Base-by-base conservation (phyloP, 2,797 vertebrate species). In the Ptychadena robeensis region DNA sequence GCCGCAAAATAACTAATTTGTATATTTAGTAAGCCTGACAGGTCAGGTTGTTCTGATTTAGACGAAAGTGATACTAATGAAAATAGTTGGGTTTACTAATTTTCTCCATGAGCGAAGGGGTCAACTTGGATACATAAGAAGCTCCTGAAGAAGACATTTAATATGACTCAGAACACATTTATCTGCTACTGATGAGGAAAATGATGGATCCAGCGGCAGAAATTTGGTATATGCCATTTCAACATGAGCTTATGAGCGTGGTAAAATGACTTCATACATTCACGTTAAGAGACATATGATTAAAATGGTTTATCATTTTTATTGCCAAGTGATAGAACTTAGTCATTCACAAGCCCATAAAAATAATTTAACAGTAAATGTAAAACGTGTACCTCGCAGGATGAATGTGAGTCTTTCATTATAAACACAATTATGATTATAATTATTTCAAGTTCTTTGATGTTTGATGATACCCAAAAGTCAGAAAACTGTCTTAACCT, bases 71-170 rank as follows among this genome's bases (percentile, higher is more conserved):
- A 85, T 80, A 79, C 66, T 80, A 85, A 85, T 85, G 77, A 75
- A 85, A 85, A 80, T 70, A 85, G 78, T 80, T 85, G 66, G 82
- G 82, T 75, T 85, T 85, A 85, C 82, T 85, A 80, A 85, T 85
- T 85, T 85, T 85, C 72, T 85, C 77, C 82, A 68, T 80, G 53
- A 85, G 77, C n/a, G 32, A 85, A 75, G 38, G 72, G 82, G 82
- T 85, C 78, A 85, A 74, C 78, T 53, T 31, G 80, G 73, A 76
- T 75, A 34, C 57, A 76, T 61, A 68, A 34, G 72, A 85, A 69
- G 82, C 77, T 80, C 72, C 77, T 40, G 78, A 85, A 75, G 44
- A 80, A 38, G 70, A 61, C 53, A 75, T 71, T 80, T 59, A 30
- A 73, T 66, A 72, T 61, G 61, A 68, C 63, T 83, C 63, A 68